Evolutionary conservation across 2,113 vertebrate genomes (phyloP), one percentile per base, ranked within the genome.

Genomic region (Lamprotornis superbus): DNA sequence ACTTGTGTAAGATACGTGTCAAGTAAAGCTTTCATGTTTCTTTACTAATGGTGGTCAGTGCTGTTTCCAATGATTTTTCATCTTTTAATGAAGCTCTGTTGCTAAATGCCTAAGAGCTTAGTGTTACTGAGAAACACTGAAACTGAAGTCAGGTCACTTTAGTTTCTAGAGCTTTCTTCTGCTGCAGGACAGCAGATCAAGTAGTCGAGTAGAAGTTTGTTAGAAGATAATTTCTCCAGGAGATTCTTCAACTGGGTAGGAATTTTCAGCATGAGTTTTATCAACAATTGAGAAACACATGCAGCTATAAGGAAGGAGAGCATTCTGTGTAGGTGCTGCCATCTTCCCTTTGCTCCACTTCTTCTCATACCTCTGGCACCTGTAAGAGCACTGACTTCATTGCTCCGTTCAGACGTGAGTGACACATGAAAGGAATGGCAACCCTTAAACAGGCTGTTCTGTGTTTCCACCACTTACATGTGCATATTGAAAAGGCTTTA

Each of bases 331-430:
- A 39, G 42, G 5, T 63, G 23, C 6, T 91, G 17, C 53, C 8
- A 7, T 78, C 37, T 73, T 37, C 17, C 9, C 31, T 77, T 55
- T 33, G 7, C 24, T 61, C 33, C 18, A 55, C 39, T 22, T 63
- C 57, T 76, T 68, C 37, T n/a, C 9, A 2, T 33, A 31, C 1
- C 25, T n/a, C 17, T 3, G 7, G 12, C 17, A 20, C 1, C 0
- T 56, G 7, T 64, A 64, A 52, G 44, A 79, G 7, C 28, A 24
- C 9, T 68, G 68, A 35, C 16, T n/a, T 70, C 9, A 2, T 39
- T 57, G 33, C 33, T 71, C 22, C 1, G 0, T 84, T 82, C 19
- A 49, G 23, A 37, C 1, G 2, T 23, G 16, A 61, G 31, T 14
- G 31, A 28, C 35, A 3, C 17, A 0, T 15, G 31, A n/a, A n/a